Evolutionary conservation across 2,797 vertebrate genomes (phyloP), one percentile per base, ranked within the genome.

Genomic region (Orestias chungarensis): DNA sequence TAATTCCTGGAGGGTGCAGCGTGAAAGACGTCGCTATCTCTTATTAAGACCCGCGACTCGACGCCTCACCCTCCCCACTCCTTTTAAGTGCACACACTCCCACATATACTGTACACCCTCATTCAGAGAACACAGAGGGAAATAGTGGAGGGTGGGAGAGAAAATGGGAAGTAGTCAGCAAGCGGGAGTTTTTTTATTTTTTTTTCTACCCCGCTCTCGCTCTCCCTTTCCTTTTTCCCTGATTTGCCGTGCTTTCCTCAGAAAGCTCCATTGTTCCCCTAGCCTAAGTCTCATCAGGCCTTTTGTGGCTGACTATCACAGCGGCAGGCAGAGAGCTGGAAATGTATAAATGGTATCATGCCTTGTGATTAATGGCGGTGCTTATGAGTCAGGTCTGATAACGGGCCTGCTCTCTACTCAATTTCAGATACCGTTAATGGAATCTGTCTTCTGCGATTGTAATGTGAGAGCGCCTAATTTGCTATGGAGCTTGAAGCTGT

Each of bases 381-480:
- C 97, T 99, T 99, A 99, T 97, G 98, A 99, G 97, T 99, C 97
- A 98, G 97, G 97, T 98, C 97, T 98, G 98, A 99, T 99, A 99
- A 99, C 96, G 93, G 96, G 93, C 95, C 97, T 96, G 97, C 98
- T 98, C 98, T 99, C 97, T 97, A 99, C 97, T 99, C 97, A 99
- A 99, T 99, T 99, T 99, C 97, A 99, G 98, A 99, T 99, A 99
- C 96, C 96, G 98, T 97, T 99, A 99, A 99, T 99, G 98, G 97
- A 99, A 99, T 99, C 97, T 99, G 98, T 99, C 98, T 99, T 97
- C 96, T 97, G 96, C 97, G 97, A 99, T 99, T 99, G 98, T 99
- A 99, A 99, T 99, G 96, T 98, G 97, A 99, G 98, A 98, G 98
- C 96, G 96, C 96, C 98, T 99, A 98, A 99, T 99, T 99, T 99